Percentiles rank a stretch among this genome's conserved stretches.
Conservation (phyloP, 2,888 invertebrate species). For the Dermolepida albohirtum region DNA sequence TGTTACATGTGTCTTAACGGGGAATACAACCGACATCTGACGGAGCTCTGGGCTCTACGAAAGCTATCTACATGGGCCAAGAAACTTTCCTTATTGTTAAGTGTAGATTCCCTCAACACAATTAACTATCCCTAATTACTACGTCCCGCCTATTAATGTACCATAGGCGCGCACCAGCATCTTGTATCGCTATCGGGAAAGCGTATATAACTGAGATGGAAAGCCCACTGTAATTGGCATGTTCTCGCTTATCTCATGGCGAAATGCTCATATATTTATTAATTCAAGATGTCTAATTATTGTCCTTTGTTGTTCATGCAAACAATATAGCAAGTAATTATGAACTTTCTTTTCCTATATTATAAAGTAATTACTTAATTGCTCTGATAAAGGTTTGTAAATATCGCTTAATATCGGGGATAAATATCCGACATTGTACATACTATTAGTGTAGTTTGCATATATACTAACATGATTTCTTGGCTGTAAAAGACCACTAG, state of each 20-base stretch:
- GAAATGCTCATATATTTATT: conserved; percentile 13
- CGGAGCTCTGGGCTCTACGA: neutral
- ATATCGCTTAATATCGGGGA: too few relatives aligned
- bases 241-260: conserved; percentile 4
- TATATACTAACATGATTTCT: too few relatives aligned
- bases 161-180: neutral
- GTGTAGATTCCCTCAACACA: conserved; percentile 14
- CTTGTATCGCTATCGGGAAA: neutral
- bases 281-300: conserved; percentile 12
- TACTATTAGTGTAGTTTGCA: too few relatives aligned
- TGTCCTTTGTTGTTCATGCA: neutral
- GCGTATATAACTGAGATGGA: neutral
- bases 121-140: conserved; percentile 37
- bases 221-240: conserved; percentile 9
- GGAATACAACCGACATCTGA: too few relatives aligned
- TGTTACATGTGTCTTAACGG: too few relatives aligned
- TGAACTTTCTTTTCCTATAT: too few relatives aligned
- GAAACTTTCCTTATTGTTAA: conserved; percentile 34
- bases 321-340: neutral
- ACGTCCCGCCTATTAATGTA: conserved; percentile 11
- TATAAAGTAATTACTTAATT: too few relatives aligned
- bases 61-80: conserved; percentile 22
- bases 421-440: too few relatives aligned
- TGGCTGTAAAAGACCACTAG: too few relatives aligned
- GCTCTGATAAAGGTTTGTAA: too few relatives aligned